Conservation (phyloP, 2,113 vertebrate genomes). For the Engraulis encrasicolus region DNA sequence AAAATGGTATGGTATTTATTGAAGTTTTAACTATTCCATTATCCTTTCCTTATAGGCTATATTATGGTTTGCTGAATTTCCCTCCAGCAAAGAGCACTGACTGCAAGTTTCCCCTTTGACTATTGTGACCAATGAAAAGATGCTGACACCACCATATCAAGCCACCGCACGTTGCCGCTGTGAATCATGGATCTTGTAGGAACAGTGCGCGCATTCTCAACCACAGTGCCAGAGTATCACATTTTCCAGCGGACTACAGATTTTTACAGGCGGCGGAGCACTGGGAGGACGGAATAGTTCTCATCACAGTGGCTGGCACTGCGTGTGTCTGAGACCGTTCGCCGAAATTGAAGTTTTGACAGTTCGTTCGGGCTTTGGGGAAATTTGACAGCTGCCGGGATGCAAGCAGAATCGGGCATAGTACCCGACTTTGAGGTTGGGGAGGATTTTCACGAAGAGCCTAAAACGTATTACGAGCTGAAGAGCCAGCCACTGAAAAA, state of each 20-base stretch:
- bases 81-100: not conserved
- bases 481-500: slow-evolving; percentile 92
- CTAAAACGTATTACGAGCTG: slow-evolving; percentile 95
- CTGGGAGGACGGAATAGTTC: slow-evolving; percentile 57
- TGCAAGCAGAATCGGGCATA: slow-evolving; percentile 95
- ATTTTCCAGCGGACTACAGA: slow-evolving; percentile 66
- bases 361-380: slow-evolving; percentile 30
- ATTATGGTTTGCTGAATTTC: not conserved
- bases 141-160: slow-evolving; percentile 61
- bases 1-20: not conserved
- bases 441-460: slow-evolving; percentile 93
- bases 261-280: slow-evolving; percentile 44
- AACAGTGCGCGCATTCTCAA: not conserved
- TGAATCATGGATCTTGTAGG: slow-evolving; percentile 76
- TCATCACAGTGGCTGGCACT: slow-evolving; percentile 63
- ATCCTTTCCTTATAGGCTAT: not conserved
- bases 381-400: slow-evolving; percentile 69
- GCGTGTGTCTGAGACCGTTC: slow-evolving; percentile 37
- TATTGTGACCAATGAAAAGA: slow-evolving; percentile 63
- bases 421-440: slow-evolving; percentile 93
- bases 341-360: slow-evolving; percentile 39
- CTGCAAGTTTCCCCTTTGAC: slow-evolving; percentile 31
- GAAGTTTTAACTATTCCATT: not conserved
- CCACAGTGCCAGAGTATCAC: not conserved
- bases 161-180: slow-evolving; percentile 9